phyloP scores from a whole-genome alignment of 2,888 invertebrate species.

The Nysson spinosus region DNA sequence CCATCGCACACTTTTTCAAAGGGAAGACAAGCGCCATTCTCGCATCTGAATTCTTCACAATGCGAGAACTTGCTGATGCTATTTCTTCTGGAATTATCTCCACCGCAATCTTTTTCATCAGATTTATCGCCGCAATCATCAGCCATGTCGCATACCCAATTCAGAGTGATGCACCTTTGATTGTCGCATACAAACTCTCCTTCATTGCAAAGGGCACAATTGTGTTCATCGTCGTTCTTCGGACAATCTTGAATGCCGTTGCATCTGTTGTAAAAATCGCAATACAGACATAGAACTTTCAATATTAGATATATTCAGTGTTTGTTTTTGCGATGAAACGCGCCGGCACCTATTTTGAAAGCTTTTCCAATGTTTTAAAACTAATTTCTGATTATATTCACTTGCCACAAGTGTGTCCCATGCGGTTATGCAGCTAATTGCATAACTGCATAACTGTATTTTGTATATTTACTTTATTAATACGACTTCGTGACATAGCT shows the following conservation, averaged over 20 bases:
- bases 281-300: no score
- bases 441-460: no score
- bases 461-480: no score
- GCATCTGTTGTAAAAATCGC: slow-evolving; percentile 78
- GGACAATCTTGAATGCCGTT: slow-evolving; percentile 85
- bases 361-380: no score
- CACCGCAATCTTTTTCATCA: slow-evolving; percentile 81
- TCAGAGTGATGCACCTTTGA: slow-evolving; percentile 80
- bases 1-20: slow-evolving; percentile 83
- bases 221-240: slow-evolving; percentile 84
- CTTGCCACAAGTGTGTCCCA: no score
- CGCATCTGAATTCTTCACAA: slow-evolving; percentile 79
- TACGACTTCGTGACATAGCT: no score
- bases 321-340: no score
- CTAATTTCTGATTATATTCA: no score
- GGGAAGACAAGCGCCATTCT: slow-evolving; percentile 83
- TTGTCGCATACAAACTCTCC: slow-evolving; percentile 80
- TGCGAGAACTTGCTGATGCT: background rate
- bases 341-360: no score
- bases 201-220: slow-evolving; percentile 79
- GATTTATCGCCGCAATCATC: slow-evolving; percentile 86
- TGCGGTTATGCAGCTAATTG: no score
- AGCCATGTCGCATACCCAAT: slow-evolving; percentile 81
- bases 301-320: no score
- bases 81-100: slow-evolving; percentile 8